Evolutionary conservation across 2,888 invertebrate genomes (phyloP).

Genomic region (Trachelus stipa): DNA sequence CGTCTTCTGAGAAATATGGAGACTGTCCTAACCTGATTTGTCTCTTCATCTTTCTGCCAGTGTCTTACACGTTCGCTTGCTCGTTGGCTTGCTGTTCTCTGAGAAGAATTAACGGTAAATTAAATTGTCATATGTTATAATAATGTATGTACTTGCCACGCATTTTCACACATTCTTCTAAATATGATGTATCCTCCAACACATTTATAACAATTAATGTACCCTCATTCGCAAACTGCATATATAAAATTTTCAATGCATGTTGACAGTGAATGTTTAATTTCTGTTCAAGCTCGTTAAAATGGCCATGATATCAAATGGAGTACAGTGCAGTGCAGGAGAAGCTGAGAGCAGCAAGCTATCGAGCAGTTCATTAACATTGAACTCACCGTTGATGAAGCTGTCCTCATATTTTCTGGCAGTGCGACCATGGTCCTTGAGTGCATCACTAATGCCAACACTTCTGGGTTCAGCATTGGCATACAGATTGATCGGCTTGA

Average conservation of each 20-base stretch:
- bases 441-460: constrained; percentile 91
- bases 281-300: background rate
- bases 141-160: background rate
- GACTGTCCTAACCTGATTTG: constrained; percentile 40
- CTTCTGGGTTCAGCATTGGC: constrained; percentile 90
- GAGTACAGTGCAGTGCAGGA: constrained; percentile 34
- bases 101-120: background rate
- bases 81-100: background rate
- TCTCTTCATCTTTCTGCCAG: background rate
- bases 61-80: background rate
- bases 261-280: background rate
- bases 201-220: background rate
- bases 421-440: constrained; percentile 92
- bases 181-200: background rate
- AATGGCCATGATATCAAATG: constrained; percentile 49
- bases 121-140: background rate
- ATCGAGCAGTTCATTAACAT: constrained; percentile 35
- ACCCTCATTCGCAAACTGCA: background rate
- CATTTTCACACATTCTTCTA: too few relatives aligned
- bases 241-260: too few relatives aligned
- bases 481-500: constrained; percentile 81
- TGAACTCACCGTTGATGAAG: constrained; percentile 79
- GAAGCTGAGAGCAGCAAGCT: constrained; percentile 30
- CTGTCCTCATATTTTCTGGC: constrained; percentile 89
- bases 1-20: constrained; percentile 28